phyloP scores from a whole-genome alignment of 1,140 invertebrate species.

The Trichogramma pretiosum region DNA sequence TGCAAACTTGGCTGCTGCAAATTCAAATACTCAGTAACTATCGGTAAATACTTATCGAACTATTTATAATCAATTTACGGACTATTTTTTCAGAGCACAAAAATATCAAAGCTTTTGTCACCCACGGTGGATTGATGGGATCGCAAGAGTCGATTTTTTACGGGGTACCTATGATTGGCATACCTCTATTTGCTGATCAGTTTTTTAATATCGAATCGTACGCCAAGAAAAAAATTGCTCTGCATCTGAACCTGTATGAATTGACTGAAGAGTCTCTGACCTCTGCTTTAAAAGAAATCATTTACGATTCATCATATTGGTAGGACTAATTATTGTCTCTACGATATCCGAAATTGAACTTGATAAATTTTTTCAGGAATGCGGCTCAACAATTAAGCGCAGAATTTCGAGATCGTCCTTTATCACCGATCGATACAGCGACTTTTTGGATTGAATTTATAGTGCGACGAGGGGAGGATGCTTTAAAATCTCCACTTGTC shows the following conservation, averaged over 20 bases:
- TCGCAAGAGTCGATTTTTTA: slow-evolving; percentile 59
- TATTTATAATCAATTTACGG: neutral
- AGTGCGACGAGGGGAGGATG: slow-evolving; percentile 30
- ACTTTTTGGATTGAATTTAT: slow-evolving; percentile 39
- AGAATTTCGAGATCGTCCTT: slow-evolving; percentile 29
- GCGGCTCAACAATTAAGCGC: slow-evolving; percentile 28
- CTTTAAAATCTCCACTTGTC: slow-evolving; percentile 23
- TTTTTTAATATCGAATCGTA: slow-evolving; percentile 44
- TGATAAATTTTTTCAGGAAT: neutral
- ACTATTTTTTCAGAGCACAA: slow-evolving; percentile 50
- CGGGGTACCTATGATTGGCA: slow-evolving; percentile 59
- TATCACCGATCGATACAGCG: slow-evolving; percentile 28
- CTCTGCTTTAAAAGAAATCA: slow-evolving; percentile 27
- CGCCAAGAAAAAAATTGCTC: slow-evolving; percentile 20
- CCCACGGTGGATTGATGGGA: too few relatives aligned
- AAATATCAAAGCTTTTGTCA: too few relatives aligned
- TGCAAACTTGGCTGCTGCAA: neutral
- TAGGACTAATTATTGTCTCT: neutral
- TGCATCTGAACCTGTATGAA: slow-evolving; percentile 30
- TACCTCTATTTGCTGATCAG: slow-evolving; percentile 61
- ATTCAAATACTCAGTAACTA: neutral
- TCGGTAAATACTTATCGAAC: neutral
- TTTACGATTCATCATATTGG: slow-evolving; percentile 32
- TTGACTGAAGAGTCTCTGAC: slow-evolving; percentile 32
- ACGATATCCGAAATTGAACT: neutral